Evolutionary conservation across 2,888 invertebrate genomes (phyloP).

Genomic region (Polylopha cassiicola): DNA sequence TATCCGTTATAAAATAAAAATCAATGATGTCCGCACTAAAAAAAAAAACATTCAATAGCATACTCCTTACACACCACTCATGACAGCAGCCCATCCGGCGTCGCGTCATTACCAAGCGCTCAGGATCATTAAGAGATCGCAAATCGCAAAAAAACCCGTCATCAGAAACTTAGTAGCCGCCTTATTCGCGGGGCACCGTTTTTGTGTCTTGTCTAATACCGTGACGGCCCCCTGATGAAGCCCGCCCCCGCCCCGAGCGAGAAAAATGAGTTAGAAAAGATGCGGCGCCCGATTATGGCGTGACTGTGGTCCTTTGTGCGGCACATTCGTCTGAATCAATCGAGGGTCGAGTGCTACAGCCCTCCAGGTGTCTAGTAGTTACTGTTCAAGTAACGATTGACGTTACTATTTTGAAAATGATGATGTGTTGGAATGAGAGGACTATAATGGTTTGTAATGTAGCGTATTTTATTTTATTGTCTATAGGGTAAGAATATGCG

Average conservation of each 20-base stretch:
- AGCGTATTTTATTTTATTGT: too few relatives aligned
- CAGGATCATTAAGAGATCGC: constrained; percentile 35
- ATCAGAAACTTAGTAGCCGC: constrained; percentile 65
- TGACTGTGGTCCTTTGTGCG: constrained; percentile 63
- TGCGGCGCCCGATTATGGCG: constrained; percentile 73
- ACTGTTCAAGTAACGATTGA: constrained; percentile 39
- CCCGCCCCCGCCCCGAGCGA: constrained; percentile 56
- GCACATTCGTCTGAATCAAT: constrained; percentile 71
- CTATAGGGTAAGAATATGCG: too few relatives aligned
- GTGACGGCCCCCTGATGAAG: constrained; percentile 69
- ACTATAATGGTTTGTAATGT: too few relatives aligned
- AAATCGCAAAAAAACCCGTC: constrained; percentile 51
- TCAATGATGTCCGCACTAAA: too few relatives aligned
- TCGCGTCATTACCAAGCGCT: constrained; percentile 22
- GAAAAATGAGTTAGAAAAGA: constrained; percentile 79
- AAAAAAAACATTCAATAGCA: too few relatives aligned
- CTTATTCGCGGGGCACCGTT: constrained; percentile 66
- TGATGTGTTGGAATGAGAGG: too few relatives aligned
- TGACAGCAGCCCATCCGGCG: constrained; percentile 1
- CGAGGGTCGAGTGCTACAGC: constrained; percentile 49
- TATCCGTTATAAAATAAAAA: too few relatives aligned
- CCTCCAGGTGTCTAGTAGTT: constrained; percentile 43
- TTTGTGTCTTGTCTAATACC: constrained; percentile 77
- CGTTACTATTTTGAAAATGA: constrained; percentile 38
- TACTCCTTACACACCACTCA: too few relatives aligned